Percentiles rank a stretch among this genome's conserved stretches.
These are phyloP conservation scores for Chiloscyllium plagiosum DNA, from an alignment of 2,113 vertebrate species.

Conservation along the genomic window DNA sequence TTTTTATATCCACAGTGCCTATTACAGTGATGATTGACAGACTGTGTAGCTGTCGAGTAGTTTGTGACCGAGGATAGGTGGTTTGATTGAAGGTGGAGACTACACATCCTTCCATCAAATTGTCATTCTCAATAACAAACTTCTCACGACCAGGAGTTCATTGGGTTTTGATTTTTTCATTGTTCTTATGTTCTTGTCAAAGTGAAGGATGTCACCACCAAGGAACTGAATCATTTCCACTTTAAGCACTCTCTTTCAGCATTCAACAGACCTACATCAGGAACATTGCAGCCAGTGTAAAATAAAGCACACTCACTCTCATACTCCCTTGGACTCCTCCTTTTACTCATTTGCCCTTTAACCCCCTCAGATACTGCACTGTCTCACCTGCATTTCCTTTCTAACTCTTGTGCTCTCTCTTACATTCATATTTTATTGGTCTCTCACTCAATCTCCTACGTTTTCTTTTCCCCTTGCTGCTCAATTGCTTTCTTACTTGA, in stretches of 20 bases:
- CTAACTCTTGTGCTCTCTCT: neutral
- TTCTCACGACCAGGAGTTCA: neutral
- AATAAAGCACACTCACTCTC: neutral
- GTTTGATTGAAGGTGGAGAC: neutral
- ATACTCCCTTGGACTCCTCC: neutral
- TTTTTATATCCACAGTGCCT: neutral
- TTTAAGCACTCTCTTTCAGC: neutral
- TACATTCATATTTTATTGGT: neutral
- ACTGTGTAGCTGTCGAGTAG: neutral
- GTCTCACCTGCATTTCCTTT: neutral
- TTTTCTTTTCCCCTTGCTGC: neutral
- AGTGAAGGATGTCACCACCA: neutral
- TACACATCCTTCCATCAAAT: neutral
- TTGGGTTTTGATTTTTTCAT: slow-evolving; percentile 13
- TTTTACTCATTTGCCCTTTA: neutral
- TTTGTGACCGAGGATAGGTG: neutral
- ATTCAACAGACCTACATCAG: neutral
- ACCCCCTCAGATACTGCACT: neutral
- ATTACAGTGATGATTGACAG: neutral
- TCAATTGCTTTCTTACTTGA: neutral
- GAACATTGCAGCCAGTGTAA: neutral
- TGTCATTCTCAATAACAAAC: slow-evolving; percentile 24
- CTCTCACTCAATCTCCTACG: no score
- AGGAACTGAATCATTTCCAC: neutral
- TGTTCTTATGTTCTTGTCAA: slow-evolving; percentile 20